Percentiles rank a stretch among this genome's conserved stretches.
phyloP scores from a whole-genome alignment of 2,113 vertebrate genomes.

The Cromileptes altivelis region DNA sequence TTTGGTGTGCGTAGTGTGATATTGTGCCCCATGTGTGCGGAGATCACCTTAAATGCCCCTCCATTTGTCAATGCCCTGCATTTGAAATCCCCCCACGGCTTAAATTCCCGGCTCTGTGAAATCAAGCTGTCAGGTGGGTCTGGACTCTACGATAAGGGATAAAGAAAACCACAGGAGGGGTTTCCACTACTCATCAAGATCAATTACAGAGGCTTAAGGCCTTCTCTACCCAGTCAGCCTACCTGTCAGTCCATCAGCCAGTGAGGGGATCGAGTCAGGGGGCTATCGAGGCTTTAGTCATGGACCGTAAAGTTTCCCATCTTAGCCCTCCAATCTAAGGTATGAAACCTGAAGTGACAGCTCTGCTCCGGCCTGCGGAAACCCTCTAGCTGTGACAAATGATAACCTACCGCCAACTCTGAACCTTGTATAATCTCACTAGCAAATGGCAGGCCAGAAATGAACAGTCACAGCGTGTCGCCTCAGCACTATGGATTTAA shows the following conservation, averaged over 20 bases:
- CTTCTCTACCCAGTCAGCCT: slow-evolving; percentile 34
- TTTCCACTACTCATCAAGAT: slow-evolving; percentile 74
- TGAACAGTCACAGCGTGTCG: slow-evolving; percentile 43
- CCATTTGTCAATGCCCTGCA: slow-evolving; percentile 67
- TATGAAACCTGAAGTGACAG: slow-evolving; percentile 69
- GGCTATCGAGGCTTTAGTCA: slow-evolving; percentile 75
- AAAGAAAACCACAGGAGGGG: slow-evolving; percentile 56
- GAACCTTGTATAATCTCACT: slow-evolving; percentile 53
- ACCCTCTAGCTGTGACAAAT: slow-evolving; percentile 66
- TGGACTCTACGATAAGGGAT: slow-evolving; percentile 69
- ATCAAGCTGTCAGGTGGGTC: slow-evolving; percentile 73
- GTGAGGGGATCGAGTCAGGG: slow-evolving; percentile 55
- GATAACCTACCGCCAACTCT: slow-evolving; percentile 60
- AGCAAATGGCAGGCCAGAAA: slow-evolving; percentile 40
- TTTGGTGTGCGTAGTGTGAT: slow-evolving; percentile 40
- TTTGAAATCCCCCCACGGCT: slow-evolving; percentile 64
- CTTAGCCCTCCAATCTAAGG: slow-evolving; percentile 51
- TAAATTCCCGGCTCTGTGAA: slow-evolving; percentile 72
- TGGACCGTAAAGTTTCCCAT: slow-evolving; percentile 53
- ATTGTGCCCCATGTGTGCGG: slow-evolving; percentile 44
- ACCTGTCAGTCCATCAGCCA: slow-evolving; percentile 63
- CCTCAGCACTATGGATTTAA: slow-evolving; percentile 36
- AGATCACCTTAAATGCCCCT: slow-evolving; percentile 60
- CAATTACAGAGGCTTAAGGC: slow-evolving; percentile 71
- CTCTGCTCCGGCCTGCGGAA: slow-evolving; percentile 43